A percentile compares a stretch with the other conserved stretches of the same genome.
Evolutionary conservation across 2,888 invertebrate genomes (phyloP).

Genomic region (Metopia argyrocephala): DNA sequence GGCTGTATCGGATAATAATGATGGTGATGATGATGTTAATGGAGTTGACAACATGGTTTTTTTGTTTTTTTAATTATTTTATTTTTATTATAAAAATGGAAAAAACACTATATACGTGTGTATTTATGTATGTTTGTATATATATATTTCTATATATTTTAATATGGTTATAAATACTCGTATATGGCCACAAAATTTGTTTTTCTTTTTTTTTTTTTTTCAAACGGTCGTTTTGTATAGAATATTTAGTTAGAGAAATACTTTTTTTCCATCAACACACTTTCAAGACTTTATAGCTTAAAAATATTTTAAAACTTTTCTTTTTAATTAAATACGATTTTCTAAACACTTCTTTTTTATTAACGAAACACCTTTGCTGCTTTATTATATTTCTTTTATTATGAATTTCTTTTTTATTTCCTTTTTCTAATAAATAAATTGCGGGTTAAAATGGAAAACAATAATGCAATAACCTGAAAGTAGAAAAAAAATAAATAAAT

Average conservation of each 20-base stretch:
- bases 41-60: conserved; percentile 32
- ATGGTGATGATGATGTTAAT: conserved; percentile 24
- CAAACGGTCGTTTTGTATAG: no score
- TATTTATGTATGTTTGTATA: conserved; percentile 1
- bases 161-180: conserved; percentile 22
- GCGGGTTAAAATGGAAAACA: background rate
- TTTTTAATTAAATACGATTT: background rate
- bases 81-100: conserved; percentile 5
- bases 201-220: background rate
- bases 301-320: background rate
- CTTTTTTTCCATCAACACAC: no score
- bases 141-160: background rate
- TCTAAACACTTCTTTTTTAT: background rate
- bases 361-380: background rate
- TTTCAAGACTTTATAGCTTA: background rate
- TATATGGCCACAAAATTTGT: background rate
- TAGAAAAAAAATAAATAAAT: background rate
- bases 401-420: background rate
- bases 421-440: background rate
- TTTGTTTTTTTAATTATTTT: background rate
- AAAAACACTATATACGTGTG: background rate
- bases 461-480: conserved; percentile 21
- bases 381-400: background rate
- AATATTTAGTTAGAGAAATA: no score
- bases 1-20: background rate